Evolutionary conservation across 2,113 vertebrate genomes (phyloP), one percentile per base, ranked within the genome.

Genomic region (Leptodactylus fuscus): DNA sequence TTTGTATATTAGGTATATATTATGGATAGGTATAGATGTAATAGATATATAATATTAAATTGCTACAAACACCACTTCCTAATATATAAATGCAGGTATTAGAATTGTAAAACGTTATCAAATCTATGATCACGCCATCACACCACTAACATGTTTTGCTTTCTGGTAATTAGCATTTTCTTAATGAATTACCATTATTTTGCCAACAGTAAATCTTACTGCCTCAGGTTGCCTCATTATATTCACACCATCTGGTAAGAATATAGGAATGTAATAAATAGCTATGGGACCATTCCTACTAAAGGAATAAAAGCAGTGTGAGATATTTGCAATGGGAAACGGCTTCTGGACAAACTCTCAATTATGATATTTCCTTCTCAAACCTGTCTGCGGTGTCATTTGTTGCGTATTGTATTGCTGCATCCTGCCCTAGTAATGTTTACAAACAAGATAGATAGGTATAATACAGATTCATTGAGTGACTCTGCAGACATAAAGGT

Each of bases 131-230:
- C 3, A 65, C 15, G 27, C 12, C 27, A 32, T 12, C 27, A 0
- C 27, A 32, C 13, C 12, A 6, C 60, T 65, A 65, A 65, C 12
- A 65, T 32, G 62, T 67, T 67, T 34, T 67, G 29, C 29, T 34
- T 32, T 6, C 5, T 8, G 62, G 62, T 67, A 67, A 32, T 67
- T 67, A 67, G 29, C 29, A 67, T 67, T 32, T 29, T 65, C 12
- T 65, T 65, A 65, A 67, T 67, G 62, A 16, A 67, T 67, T 69
- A 20, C 65, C 65, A 36, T 69, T 69, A 69, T 69, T 69, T 69
- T 69, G 65, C 32, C 29, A 69, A 36, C 65, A 69, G 32, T 69
- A 36, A 36, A 69, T 67, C 29, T 69, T 69, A 16, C 32, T 22
- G 32, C 32, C 65, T 69, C 65, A 34, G 29, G 65, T 69, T 36